Conservation (phyloP, 2,797 vertebrate species). For the Phyllotis vaccarum region DNA sequence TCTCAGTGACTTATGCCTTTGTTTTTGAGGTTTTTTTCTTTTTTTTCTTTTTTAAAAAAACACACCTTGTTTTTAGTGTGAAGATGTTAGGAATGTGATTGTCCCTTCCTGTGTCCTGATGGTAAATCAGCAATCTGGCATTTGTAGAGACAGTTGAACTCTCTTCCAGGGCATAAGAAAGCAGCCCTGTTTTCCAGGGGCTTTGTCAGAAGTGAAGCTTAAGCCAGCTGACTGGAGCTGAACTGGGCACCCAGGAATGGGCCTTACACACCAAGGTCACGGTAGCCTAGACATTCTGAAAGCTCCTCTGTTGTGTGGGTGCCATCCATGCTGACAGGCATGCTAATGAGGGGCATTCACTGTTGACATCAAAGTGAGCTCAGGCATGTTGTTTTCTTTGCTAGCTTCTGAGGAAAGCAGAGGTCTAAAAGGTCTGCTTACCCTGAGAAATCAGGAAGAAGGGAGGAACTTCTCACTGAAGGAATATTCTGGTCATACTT, state of each 20-base stretch:
- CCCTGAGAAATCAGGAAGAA: constrained; percentile 12
- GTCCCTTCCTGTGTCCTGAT: background rate
- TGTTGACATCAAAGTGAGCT: background rate
- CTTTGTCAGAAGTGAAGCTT: constrained; percentile 44
- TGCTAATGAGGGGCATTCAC: background rate
- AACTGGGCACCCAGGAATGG: background rate
- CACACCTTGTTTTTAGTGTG: background rate
- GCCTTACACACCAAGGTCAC: background rate
- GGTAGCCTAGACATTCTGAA: background rate
- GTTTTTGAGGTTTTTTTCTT: background rate
- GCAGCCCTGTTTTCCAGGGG: background rate
- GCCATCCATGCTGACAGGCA: background rate
- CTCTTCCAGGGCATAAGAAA: constrained; percentile 10
- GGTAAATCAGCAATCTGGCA: background rate
- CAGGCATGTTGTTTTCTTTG: background rate
- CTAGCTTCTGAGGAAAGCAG: background rate
- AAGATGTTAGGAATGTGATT: constrained; percentile 28
- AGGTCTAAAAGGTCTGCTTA: background rate
- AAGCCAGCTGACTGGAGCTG: background rate
- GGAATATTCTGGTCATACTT: background rate
- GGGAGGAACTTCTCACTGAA: constrained; percentile 39
- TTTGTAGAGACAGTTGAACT: constrained; percentile 50
- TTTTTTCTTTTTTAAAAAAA: background rate
- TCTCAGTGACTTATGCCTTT: background rate
- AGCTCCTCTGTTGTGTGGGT: background rate